These are phyloP conservation scores for Penaeus vannamei DNA, from an alignment of 1,140 invertebrate genomes.

Conservation along the genomic window DNA sequence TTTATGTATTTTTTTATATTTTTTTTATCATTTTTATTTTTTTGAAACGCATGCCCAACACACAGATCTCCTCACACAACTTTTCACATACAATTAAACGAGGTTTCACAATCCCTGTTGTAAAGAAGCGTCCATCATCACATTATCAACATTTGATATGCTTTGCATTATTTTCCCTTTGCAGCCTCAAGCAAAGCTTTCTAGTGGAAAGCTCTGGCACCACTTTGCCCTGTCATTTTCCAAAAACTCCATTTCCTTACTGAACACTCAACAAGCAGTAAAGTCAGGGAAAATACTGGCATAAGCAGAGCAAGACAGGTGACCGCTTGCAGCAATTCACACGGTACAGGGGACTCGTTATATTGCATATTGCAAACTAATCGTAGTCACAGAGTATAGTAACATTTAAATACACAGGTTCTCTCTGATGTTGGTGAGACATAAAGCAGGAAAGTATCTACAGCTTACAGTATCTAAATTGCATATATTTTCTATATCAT, in stretches of 20 bases:
- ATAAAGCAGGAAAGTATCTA: constrained; percentile 64
- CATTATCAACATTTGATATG: constrained; percentile 52
- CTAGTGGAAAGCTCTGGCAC: constrained; percentile 38
- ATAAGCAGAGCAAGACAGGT: constrained; percentile 54
- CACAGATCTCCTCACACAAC: constrained; percentile 11
- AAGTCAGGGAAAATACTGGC: constrained; percentile 45
- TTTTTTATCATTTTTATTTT: too few relatives aligned
- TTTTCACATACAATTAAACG: constrained; percentile 37
- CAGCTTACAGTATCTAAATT: constrained; percentile 62
- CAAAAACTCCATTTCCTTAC: constrained; percentile 28
- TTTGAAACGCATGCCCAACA: constrained; percentile 37
- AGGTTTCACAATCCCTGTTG: constrained; percentile 35
- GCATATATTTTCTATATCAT: constrained; percentile 57
- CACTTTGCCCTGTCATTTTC: constrained; percentile 39
- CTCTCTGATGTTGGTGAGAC: constrained; percentile 53
- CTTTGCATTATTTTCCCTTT: constrained; percentile 41
- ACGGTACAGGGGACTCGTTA: constrained; percentile 32
- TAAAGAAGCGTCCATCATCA: constrained; percentile 40
- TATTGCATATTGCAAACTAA: constrained; percentile 57
- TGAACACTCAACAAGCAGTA: constrained; percentile 53
- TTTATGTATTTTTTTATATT: too few relatives aligned
- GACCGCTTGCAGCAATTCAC: constrained; percentile 40
- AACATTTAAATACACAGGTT: constrained; percentile 54
- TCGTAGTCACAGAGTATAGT: constrained; percentile 42
- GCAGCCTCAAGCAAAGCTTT: constrained; percentile 62